phyloP scores from a whole-genome alignment of 2,113 vertebrate species.

The Gymnocephalus cernua region DNA sequence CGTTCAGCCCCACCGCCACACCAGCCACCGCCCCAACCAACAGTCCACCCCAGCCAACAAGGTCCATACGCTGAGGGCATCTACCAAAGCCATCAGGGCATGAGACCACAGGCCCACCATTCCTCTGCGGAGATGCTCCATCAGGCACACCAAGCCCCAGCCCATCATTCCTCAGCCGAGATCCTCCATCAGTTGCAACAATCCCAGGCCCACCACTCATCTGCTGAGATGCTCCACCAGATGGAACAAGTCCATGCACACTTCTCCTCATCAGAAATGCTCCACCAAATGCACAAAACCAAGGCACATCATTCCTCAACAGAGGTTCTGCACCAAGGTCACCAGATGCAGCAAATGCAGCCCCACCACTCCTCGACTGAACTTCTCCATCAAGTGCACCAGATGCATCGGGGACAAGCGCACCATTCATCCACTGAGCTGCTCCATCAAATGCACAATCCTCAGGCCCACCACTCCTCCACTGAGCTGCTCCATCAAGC shows the following conservation, averaged over 20 bases:
- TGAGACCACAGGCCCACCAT: slow-evolving; percentile 67
- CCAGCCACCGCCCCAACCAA: slow-evolving; percentile 59
- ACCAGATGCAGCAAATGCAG: slow-evolving; percentile 70
- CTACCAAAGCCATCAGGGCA: slow-evolving; percentile 76
- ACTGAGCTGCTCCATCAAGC: slow-evolving; percentile 74
- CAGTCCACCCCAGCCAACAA: slow-evolving; percentile 54
- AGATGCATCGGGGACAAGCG: slow-evolving; percentile 65
- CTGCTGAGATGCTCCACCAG: slow-evolving; percentile 74
- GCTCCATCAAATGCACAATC: slow-evolving; percentile 72
- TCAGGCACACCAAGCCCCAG: slow-evolving; percentile 63
- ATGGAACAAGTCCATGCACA: slow-evolving; percentile 68
- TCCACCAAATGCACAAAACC: slow-evolving; percentile 74
- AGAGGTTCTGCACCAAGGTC: slow-evolving; percentile 73
- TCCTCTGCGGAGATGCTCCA: slow-evolving; percentile 75
- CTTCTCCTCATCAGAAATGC: slow-evolving; percentile 74
- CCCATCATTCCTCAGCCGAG: slow-evolving; percentile 71
- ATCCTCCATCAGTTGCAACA: slow-evolving; percentile 75
- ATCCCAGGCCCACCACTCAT: slow-evolving; percentile 65
- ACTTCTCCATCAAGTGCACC: slow-evolving; percentile 78
- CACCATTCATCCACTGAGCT: slow-evolving; percentile 76
- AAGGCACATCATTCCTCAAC: slow-evolving; percentile 73
- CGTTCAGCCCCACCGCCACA: slow-evolving; percentile 78
- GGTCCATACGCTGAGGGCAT: slow-evolving; percentile 71
- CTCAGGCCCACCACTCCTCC: slow-evolving; percentile 73
- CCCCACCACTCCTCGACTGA: slow-evolving; percentile 78